phyloP scores from a whole-genome alignment of 2,888 invertebrate species.

The Acanthacorydalis orientalis region DNA sequence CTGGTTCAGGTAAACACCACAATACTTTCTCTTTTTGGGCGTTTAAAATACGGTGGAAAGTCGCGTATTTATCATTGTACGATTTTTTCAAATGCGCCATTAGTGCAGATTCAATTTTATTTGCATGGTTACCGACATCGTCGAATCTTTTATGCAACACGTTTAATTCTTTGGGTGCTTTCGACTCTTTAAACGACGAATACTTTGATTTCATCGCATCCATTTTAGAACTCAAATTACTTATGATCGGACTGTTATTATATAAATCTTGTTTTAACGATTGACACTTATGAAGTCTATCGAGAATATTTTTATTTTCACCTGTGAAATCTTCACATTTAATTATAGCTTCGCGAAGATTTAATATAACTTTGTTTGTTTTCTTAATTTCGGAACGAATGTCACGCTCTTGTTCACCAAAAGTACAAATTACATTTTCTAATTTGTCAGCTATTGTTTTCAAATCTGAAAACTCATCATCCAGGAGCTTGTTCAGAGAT shows the following conservation, averaged over 20 bases:
- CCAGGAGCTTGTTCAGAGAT: constrained; percentile 46
- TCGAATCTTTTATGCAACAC: constrained; percentile 73
- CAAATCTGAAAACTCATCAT: constrained; percentile 61
- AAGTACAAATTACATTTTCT: constrained; percentile 51
- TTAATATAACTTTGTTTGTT: constrained; percentile 50
- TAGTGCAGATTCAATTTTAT: constrained; percentile 65
- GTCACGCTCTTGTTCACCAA: constrained; percentile 56
- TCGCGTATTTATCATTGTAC: constrained; percentile 68
- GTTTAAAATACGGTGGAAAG: constrained; percentile 62
- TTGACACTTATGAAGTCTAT: constrained; percentile 59
- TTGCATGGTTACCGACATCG: constrained; percentile 56
- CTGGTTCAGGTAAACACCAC: constrained; percentile 81
- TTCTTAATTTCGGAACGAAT: constrained; percentile 55
- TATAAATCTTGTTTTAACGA: constrained; percentile 54
- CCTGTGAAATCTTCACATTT: constrained; percentile 83
- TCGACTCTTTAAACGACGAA: constrained; percentile 61
- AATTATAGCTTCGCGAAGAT: constrained; percentile 65
- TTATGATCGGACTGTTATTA: constrained; percentile 46
- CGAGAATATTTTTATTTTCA: constrained; percentile 66
- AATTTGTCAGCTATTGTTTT: constrained; percentile 56
- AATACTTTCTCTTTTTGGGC: constrained; percentile 74
- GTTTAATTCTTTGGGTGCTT: constrained; percentile 64
- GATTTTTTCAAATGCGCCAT: constrained; percentile 71
- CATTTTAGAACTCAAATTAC: constrained; percentile 49
- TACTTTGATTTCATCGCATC: constrained; percentile 54